phyloP scores from a whole-genome alignment of 2,797 vertebrate genomes.

The Crenuchus spilurus region DNA sequence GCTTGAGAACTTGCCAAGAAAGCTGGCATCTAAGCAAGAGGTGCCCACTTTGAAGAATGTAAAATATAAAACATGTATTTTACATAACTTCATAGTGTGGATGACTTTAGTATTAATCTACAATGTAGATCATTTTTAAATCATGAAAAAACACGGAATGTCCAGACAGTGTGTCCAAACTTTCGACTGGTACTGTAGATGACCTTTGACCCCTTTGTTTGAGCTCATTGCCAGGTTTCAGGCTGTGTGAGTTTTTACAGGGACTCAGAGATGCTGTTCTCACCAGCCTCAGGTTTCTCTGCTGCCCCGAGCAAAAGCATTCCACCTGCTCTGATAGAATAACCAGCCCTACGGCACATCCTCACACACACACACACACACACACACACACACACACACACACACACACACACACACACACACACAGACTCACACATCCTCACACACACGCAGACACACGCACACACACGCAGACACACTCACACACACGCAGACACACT shows the following conservation, averaged over 20 bases:
- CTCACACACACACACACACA: neutral
- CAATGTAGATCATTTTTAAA: too few relatives aligned
- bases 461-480: neutral
- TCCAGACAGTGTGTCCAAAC: too few relatives aligned
- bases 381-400: conserved; percentile 33
- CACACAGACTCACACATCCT: conserved; percentile 46
- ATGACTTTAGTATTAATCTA: too few relatives aligned
- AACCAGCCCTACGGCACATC: conserved; percentile 61
- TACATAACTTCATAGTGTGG: too few relatives aligned
- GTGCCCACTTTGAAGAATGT: too few relatives aligned
- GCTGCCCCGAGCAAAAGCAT: conserved; percentile 65
- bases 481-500: conserved; percentile 33
- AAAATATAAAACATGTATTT: too few relatives aligned
- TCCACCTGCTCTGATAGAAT: conserved; percentile 67
- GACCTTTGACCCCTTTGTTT: neutral
- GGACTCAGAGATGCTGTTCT: conserved; percentile 61
- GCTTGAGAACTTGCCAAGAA: too few relatives aligned
- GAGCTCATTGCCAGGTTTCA: neutral
- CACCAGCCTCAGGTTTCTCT: conserved; percentile 74
- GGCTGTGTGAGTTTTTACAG: neutral
- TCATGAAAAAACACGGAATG: too few relatives aligned
- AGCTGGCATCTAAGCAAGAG: too few relatives aligned
- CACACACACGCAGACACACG: too few relatives aligned
- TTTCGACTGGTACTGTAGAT: too few relatives aligned
- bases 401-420: conserved; percentile 39